A percentile compares a stretch with the other conserved stretches of the same genome.
phyloP scores from a whole-genome alignment of 2,113 vertebrate species.

The Macrotus californicus region DNA sequence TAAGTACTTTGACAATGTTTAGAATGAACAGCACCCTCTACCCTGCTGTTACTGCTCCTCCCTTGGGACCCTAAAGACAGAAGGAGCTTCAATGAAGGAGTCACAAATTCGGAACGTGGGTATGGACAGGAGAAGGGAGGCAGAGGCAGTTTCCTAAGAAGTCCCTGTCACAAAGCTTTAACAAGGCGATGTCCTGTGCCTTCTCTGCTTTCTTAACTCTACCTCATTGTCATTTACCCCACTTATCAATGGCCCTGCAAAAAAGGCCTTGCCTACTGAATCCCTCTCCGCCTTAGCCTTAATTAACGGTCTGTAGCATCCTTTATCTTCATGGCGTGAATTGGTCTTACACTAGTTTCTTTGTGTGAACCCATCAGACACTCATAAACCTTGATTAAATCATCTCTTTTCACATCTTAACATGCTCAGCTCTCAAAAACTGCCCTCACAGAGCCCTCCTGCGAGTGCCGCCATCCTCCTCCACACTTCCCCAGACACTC shows the following conservation, averaged over 20 bases:
- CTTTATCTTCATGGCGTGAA: slow-evolving; percentile 27
- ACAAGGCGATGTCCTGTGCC: background rate
- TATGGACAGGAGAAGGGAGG: background rate
- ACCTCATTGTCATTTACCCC: background rate
- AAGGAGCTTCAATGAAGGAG: background rate
- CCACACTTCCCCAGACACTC: background rate
- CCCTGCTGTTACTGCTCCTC: background rate
- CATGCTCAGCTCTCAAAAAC: slow-evolving; percentile 43
- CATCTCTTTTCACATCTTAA: slow-evolving; percentile 63
- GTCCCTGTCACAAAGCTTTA: background rate
- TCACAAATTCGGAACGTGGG: too few species aligned
- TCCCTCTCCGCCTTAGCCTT: slow-evolving; percentile 8
- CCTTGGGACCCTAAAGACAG: background rate
- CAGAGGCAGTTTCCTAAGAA: background rate
- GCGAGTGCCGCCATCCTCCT: background rate
- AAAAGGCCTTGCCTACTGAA: background rate
- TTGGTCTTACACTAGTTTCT: slow-evolving; percentile 46
- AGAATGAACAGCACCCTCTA: background rate
- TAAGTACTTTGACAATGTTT: background rate
- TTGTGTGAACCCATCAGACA: slow-evolving; percentile 48
- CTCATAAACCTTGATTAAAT: slow-evolving; percentile 55
- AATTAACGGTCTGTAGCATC: slow-evolving; percentile 40
- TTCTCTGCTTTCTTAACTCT: background rate
- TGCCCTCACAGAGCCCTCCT: background rate
- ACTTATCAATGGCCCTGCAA: background rate